These are phyloP conservation scores for Leptobrachium leishanense DNA, from an alignment of 2,113 vertebrate genomes.

Conservation along the genomic window DNA sequence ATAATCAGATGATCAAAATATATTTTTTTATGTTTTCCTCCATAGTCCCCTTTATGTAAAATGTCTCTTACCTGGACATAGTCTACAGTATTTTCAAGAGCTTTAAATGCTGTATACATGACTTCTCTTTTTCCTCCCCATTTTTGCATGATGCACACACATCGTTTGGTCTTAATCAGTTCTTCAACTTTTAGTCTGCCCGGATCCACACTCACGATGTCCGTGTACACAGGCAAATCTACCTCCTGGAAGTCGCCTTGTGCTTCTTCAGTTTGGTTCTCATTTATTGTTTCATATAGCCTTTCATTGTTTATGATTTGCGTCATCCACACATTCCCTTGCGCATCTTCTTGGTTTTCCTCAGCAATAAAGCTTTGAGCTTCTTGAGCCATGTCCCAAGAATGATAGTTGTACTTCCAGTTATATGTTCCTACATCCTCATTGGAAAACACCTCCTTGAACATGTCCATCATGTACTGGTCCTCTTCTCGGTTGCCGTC, in stretches of 20 bases:
- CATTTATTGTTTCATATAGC: background rate
- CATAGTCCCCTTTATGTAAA: too few species aligned
- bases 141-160: constrained; percentile 88
- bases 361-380: background rate
- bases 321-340: constrained; percentile 13
- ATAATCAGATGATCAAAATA: too few species aligned
- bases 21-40: too few species aligned
- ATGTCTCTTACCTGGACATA: constrained; percentile 77
- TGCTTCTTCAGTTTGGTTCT: background rate
- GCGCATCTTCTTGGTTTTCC: constrained; percentile 26
- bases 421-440: constrained; percentile 74
- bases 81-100: constrained; percentile 80
- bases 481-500: constrained; percentile 84
- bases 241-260: constrained; percentile 13
- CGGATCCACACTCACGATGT: constrained; percentile 68
- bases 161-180: constrained; percentile 73
- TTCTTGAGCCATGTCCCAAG: constrained; percentile 22
- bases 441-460: constrained; percentile 78
- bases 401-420: constrained; percentile 87
- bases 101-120: constrained; percentile 90
- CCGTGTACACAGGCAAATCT: constrained; percentile 46
- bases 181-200: constrained; percentile 73
- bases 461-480: constrained; percentile 89
- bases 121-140: constrained; percentile 91
- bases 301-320: background rate